Evolutionary conservation across 2,113 vertebrate genomes (phyloP).

Genomic region (Anhinga rufa): DNA sequence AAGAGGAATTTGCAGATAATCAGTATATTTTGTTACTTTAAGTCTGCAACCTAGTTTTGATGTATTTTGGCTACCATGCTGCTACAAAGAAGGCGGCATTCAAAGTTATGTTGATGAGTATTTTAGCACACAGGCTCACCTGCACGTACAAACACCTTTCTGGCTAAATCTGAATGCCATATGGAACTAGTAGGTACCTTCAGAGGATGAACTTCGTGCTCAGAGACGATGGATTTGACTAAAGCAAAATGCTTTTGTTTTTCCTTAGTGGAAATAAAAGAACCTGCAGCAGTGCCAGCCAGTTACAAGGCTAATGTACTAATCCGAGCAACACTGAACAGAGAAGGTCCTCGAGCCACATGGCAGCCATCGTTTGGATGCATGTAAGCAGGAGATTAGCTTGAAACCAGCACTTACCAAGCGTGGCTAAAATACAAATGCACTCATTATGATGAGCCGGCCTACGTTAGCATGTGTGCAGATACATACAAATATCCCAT

Average conservation of each 20-base stretch:
- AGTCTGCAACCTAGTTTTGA: background rate
- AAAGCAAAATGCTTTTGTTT: background rate
- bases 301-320: background rate
- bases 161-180: background rate
- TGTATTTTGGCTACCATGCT: background rate
- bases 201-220: background rate
- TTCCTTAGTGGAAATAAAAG: background rate
- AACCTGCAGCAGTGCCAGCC: background rate
- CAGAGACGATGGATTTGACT: background rate
- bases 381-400: background rate
- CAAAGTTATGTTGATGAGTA: background rate
- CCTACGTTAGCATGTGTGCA: fast-evolving
- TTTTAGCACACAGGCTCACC: background rate
- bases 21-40: background rate
- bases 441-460: background rate
- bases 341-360: background rate
- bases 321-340: background rate
- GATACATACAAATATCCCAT: background rate
- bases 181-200: background rate
- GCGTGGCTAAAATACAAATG: background rate
- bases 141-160: background rate
- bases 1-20: background rate
- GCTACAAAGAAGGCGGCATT: background rate
- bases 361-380: background rate
- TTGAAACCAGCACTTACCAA: background rate